Evolutionary conservation across 2,113 vertebrate genomes (phyloP).

Genomic region (Lamprologus lemairii): DNA sequence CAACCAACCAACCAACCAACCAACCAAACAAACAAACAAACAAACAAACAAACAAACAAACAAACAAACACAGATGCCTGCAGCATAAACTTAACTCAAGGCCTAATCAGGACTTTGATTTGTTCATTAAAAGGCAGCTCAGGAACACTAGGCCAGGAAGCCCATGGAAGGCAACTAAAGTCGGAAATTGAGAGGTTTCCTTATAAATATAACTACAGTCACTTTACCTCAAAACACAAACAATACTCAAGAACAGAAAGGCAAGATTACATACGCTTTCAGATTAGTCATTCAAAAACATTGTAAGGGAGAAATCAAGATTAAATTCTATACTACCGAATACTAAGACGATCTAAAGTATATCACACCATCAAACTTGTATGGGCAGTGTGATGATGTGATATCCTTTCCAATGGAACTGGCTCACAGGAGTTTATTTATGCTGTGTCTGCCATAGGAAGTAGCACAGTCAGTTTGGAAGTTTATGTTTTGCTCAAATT

Average conservation of each 20-base stretch:
- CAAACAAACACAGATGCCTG: not conserved
- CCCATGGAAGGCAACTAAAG: not conserved
- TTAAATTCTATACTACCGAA: not conserved
- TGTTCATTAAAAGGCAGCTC: not conserved
- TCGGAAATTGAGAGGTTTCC: not conserved
- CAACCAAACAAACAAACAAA: fast-evolving
- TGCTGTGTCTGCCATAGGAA: not conserved
- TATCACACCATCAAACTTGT: not conserved
- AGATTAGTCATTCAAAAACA: not conserved
- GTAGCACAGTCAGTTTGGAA: not conserved
- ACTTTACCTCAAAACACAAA: not conserved
- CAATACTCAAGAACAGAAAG: not conserved
- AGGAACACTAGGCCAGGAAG: not conserved
- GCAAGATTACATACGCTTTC: not conserved
- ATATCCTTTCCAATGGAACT: not conserved
- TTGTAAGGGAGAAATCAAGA: not conserved
- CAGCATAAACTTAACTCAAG: not conserved
- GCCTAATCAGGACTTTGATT: not conserved
- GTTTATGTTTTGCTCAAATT: not conserved
- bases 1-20: fast-evolving
- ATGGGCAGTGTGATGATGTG: not conserved
- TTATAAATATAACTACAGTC: not conserved
- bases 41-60: not conserved
- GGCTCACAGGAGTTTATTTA: not conserved
- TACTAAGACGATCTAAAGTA: not conserved